Base-by-base conservation (phyloP, 1,140 invertebrate genomes). In the Aphidius gifuensis region DNA sequence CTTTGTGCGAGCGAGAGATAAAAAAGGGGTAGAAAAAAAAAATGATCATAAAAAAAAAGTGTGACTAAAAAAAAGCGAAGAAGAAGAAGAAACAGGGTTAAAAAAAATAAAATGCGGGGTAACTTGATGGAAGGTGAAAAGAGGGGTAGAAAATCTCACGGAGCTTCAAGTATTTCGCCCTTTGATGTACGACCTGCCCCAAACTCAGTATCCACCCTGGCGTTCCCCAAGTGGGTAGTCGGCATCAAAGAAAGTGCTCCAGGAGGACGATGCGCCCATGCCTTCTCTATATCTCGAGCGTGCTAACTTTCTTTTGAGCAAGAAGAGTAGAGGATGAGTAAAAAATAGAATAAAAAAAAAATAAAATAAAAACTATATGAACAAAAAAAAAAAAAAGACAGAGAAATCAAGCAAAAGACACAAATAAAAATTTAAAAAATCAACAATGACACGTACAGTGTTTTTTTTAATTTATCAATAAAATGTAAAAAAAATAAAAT, bases 231-330 rank as follows among this genome's bases (percentile, higher is more conserved):
- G 60, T 64, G 54, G 53, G 59, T 59, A 61, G 69, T 66, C 61
- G 68, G 75, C 76, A 73, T 80, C 79, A 80, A 80, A 80, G 79
- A 78, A 80, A 80, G 77, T 79, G 67, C 73, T 73, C 67, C 62
- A 70, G 64, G 69, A 72, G 68, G 68, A 71, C 70, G 71, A 64
- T 62, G 61, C 63, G 53, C 66, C 46, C 44, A 47, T 40, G 55
- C 62, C 48, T 56, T 23, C 32, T 57, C 43, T 71, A 73, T 67
- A 72, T 64, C 71, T 71, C 60, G 61, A 73, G 72, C 66, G 67
- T 66, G 66, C 71, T 68, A 74, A 71, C 71, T 74, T 71, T 60
- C 59, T 60, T 54, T 60, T 54, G 48, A 60, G 48, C 39, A 23
- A 46, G 44, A 45, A 11, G 43, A 8, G 11, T 44, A 56, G 32